Percentiles rank a stretch among this genome's conserved stretches.
Evolutionary conservation across 1,140 invertebrate genomes (phyloP).

Genomic region (Chrysoperla carnea): DNA sequence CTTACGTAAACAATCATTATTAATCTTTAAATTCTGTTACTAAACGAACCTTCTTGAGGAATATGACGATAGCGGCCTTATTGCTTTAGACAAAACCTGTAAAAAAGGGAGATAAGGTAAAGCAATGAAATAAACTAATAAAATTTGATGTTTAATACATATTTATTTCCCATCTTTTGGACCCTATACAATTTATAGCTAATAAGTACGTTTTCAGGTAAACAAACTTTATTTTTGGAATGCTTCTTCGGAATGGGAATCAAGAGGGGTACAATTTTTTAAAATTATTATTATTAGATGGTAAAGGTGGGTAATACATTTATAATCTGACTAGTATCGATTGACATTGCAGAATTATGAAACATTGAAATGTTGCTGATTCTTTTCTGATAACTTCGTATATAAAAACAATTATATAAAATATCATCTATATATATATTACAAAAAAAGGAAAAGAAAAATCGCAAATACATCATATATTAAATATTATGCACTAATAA

Average conservation of each 20-base stretch:
- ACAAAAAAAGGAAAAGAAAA: too few relatives aligned
- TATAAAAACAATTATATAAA: too few relatives aligned
- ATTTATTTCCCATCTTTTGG: constrained; percentile 28
- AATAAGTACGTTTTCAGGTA: constrained; percentile 26
- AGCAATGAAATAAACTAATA: neutral
- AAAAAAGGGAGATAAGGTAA: neutral
- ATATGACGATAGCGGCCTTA: too few relatives aligned
- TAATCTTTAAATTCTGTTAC: too few relatives aligned
- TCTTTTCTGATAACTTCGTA: too few relatives aligned
- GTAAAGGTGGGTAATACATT: constrained; percentile 18
- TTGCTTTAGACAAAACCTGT: too few relatives aligned
- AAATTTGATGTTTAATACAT: constrained; percentile 16
- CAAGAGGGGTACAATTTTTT: constrained; percentile 16
- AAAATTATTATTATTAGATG: too few relatives aligned
- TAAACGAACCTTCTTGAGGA: too few relatives aligned
- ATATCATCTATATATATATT: too few relatives aligned
- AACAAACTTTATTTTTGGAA: constrained; percentile 25
- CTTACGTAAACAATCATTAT: too few relatives aligned
- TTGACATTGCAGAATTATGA: neutral
- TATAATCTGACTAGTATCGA: constrained; percentile 22
- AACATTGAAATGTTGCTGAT: neutral
- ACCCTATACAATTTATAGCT: constrained; percentile 27
- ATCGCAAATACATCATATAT: too few relatives aligned
- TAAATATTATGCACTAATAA: too few relatives aligned
- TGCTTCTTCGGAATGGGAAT: constrained; percentile 18